Conservation (phyloP, 2,888 invertebrate genomes). For the Apotomis turbidana region DNA sequence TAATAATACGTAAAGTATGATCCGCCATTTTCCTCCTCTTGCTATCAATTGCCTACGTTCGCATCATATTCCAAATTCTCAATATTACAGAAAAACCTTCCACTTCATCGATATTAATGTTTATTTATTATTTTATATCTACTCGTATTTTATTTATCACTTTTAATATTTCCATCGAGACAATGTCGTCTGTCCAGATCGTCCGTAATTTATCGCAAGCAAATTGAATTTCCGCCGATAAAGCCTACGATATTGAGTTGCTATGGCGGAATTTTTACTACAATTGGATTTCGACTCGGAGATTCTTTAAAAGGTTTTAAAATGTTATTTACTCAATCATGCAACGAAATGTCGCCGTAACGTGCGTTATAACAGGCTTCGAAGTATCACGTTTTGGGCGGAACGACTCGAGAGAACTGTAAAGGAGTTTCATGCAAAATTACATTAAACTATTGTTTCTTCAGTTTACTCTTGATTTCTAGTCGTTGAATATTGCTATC, state of each 20-base stretch:
- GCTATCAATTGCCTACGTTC: too few species aligned
- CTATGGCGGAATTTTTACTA: constrained; percentile 6
- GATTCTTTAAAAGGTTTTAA: constrained; percentile 3
- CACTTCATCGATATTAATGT: too few species aligned
- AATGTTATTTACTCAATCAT: not conserved
- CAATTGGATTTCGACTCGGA: not conserved
- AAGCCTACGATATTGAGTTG: constrained; percentile 51
- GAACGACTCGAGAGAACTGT: too few species aligned
- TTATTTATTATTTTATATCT: not conserved
- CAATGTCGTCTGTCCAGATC: constrained; percentile 54
- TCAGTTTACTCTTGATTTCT: too few species aligned
- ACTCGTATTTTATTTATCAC: constrained; percentile 25
- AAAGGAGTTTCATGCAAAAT: too few species aligned
- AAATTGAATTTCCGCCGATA: constrained; percentile 62
- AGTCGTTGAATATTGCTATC: too few species aligned
- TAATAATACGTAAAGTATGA: too few species aligned
- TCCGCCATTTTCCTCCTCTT: too few species aligned
- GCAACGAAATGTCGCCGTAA: too few species aligned
- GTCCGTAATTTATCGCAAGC: constrained; percentile 57
- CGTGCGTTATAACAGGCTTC: too few species aligned
- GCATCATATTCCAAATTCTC: not conserved
- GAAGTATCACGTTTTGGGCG: too few species aligned
- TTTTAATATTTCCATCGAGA: constrained; percentile 41
- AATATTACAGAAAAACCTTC: constrained; percentile 1
- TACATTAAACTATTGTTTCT: too few species aligned